Evolutionary conservation across 2,797 vertebrate species (phyloP).

Genomic region (Sebastes umbrosus): DNA sequence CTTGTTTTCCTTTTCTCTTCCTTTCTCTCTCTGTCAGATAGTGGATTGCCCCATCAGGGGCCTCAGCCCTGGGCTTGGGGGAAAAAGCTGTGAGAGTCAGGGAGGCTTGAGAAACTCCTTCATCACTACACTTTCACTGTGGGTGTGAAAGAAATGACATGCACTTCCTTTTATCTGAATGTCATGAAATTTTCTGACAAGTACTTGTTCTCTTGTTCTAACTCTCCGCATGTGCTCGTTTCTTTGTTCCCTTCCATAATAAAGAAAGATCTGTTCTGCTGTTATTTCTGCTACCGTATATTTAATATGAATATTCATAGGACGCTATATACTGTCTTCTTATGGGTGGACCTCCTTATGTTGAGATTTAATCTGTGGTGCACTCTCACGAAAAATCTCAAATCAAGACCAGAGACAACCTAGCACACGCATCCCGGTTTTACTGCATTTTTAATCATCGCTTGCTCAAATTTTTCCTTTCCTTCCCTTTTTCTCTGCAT

Average conservation of each 20-base stretch:
- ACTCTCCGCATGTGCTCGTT: neutral
- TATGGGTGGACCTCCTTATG: constrained; percentile 2
- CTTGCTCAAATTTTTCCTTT: constrained; percentile 18
- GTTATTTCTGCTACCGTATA: constrained; percentile 11
- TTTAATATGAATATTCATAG: constrained; percentile 43
- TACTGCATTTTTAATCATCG: constrained; percentile 64
- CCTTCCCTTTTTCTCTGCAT: constrained; percentile 27
- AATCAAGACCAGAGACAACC: constrained; percentile 34
- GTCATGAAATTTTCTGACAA: constrained; percentile 46
- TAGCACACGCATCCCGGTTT: constrained; percentile 18
- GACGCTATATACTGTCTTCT: constrained; percentile 14
- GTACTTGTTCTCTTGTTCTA: constrained; percentile 7
- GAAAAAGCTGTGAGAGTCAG: constrained; percentile 58
- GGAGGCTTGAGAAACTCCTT: constrained; percentile 66
- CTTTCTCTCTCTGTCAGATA: constrained; percentile 52
- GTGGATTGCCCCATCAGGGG: constrained; percentile 55
- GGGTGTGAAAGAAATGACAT: constrained; percentile 63
- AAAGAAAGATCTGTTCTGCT: neutral
- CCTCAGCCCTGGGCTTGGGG: constrained; percentile 56
- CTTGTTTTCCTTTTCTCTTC: constrained; percentile 45
- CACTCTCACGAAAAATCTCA: constrained; percentile 18
- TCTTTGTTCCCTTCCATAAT: constrained; percentile 29
- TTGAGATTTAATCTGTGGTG: constrained; percentile 30
- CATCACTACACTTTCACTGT: constrained; percentile 51
- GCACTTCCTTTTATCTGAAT: constrained; percentile 64